Conservation (phyloP, 2,888 invertebrate genomes). For the Zaprionus lineosus region DNA sequence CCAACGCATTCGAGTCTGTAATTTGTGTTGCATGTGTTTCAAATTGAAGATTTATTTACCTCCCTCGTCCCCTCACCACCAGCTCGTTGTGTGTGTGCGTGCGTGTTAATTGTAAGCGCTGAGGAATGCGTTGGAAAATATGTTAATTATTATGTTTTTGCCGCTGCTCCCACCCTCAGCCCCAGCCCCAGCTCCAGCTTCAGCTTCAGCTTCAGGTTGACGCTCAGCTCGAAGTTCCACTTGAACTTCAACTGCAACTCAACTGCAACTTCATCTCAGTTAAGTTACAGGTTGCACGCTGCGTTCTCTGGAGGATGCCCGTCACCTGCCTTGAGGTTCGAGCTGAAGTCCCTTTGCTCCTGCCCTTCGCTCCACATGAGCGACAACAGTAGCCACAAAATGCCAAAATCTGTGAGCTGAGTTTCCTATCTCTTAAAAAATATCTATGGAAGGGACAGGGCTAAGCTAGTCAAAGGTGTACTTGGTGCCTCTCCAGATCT, state of each 20-base stretch:
- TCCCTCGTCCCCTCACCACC: slow-evolving; percentile 9
- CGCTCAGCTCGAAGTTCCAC: no score
- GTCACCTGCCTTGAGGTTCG: not conserved
- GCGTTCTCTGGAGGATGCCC: slow-evolving; percentile 6
- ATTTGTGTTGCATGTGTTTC: slow-evolving; percentile 79
- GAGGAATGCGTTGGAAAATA: slow-evolving; percentile 78
- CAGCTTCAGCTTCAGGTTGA: not conserved
- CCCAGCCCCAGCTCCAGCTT: not conserved
- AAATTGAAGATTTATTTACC: slow-evolving; percentile 77
- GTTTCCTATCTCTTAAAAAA: no score
- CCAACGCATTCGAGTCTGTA: slow-evolving; percentile 66
- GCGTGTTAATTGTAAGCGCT: slow-evolving; percentile 79
- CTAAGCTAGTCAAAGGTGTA: no score
- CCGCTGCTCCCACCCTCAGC: slow-evolving; percentile 31
- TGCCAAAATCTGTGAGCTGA: no score
- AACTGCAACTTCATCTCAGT: slow-evolving; percentile 16
- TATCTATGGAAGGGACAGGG: no score
- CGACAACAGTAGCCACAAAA: slow-evolving; percentile 17
- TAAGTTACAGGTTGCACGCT: slow-evolving; percentile 22
- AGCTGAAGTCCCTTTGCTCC: slow-evolving; percentile 24
- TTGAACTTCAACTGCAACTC: not conserved
- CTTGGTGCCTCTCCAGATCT: no score
- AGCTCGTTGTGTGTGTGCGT: slow-evolving; percentile 38
- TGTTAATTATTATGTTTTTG: slow-evolving; percentile 76
- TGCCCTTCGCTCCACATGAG: slow-evolving; percentile 21